These are phyloP conservation scores for Aporophyla nigra DNA, from an alignment of 2,888 invertebrate genomes.

Conservation along the genomic window DNA sequence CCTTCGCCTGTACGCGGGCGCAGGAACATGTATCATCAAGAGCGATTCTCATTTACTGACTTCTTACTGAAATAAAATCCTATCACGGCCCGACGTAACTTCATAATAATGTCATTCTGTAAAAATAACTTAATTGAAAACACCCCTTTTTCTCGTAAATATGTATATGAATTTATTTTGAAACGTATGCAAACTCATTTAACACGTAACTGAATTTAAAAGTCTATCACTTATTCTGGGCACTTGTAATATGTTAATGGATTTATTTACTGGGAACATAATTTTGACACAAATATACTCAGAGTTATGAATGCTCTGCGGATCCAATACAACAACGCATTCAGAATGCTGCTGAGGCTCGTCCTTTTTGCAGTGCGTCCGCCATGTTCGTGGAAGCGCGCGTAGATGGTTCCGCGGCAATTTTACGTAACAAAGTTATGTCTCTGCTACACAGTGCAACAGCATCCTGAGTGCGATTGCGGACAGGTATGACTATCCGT, in stretches of 20 bases:
- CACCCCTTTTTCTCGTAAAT: conserved; percentile 15
- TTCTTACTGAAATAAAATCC: not conserved
- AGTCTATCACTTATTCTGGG: not conserved
- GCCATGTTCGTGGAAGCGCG: no score
- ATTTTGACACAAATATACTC: not conserved
- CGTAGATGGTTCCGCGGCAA: no score
- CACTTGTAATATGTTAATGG: not conserved
- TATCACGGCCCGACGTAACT: not conserved
- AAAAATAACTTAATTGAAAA: conserved; percentile 6
- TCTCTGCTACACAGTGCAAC: not conserved
- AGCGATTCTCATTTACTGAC: no score
- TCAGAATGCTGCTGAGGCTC: no score
- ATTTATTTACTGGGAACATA: not conserved
- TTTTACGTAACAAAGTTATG: no score
- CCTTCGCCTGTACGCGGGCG: no score
- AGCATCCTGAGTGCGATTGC: no score
- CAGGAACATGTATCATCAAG: no score
- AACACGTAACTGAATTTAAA: not conserved
- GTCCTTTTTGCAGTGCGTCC: no score
- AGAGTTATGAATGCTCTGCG: no score
- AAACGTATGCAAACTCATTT: conserved; percentile 45
- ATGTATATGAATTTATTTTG: conserved; percentile 36
- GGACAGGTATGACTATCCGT: no score
- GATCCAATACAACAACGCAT: no score
- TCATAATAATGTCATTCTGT: conserved; percentile 1